Percentiles rank a stretch among this genome's conserved stretches.
phyloP scores from a whole-genome alignment of 2,888 invertebrate genomes.

The Argyresthia albistria region DNA sequence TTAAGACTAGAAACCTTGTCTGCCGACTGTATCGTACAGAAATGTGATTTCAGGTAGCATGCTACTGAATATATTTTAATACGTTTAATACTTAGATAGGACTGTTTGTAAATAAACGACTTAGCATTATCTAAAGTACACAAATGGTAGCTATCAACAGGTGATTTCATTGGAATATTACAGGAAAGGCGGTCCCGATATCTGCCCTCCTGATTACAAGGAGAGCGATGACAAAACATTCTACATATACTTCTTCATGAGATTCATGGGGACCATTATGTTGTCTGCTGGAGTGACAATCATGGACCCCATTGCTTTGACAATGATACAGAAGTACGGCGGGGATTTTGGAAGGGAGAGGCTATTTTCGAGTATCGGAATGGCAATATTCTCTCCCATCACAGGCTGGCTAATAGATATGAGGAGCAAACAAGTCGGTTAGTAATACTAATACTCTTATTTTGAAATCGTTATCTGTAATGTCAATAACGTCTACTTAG shows the following conservation, averaged over 20 bases:
- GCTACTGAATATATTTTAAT: slow-evolving; percentile 1
- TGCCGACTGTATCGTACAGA: slow-evolving; percentile 82
- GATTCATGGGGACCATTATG: slow-evolving; percentile 87
- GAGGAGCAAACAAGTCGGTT: slow-evolving; percentile 73
- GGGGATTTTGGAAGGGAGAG: slow-evolving; percentile 88
- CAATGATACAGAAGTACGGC: slow-evolving; percentile 87
- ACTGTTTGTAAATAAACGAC: slow-evolving; percentile 25
- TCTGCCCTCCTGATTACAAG: slow-evolving; percentile 85
- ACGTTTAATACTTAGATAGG: background rate
- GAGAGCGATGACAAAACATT: slow-evolving; percentile 84
- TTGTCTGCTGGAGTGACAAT: slow-evolving; percentile 89
- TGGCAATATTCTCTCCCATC: slow-evolving; percentile 87
- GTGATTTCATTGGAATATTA: slow-evolving; percentile 39
- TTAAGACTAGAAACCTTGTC: slow-evolving; percentile 73
- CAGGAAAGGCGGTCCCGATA: slow-evolving; percentile 80
- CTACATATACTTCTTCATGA: slow-evolving; percentile 85
- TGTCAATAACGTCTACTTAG: slow-evolving; percentile 37
- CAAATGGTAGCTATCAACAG: slow-evolving; percentile 4
- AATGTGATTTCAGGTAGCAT: slow-evolving; percentile 77
- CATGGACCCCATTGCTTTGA: slow-evolving; percentile 90
- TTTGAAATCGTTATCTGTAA: slow-evolving; percentile 41
- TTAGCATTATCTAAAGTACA: slow-evolving; percentile 28
- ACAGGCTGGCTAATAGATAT: slow-evolving; percentile 85
- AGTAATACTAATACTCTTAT: slow-evolving; percentile 32
- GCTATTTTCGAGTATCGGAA: slow-evolving; percentile 85